A percentile compares a stretch with the other conserved stretches of the same genome.
Conservation (phyloP, 1,140 invertebrate genomes). For the Drosophila ficusphila region DNA sequence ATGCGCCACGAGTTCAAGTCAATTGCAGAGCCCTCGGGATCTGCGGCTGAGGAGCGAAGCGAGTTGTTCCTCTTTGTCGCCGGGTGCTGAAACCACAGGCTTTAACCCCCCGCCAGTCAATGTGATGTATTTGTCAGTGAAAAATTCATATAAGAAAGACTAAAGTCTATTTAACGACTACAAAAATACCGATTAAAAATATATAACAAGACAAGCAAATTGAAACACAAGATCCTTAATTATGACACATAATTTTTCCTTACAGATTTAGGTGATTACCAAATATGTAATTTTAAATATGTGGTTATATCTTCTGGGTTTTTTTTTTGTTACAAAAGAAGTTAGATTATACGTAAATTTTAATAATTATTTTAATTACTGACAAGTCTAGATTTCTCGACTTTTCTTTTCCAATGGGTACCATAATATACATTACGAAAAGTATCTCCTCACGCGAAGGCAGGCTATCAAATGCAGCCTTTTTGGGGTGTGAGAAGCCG, state of each 20-base stretch:
- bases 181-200: slow-evolving; percentile 2
- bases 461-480: slow-evolving; percentile 61
- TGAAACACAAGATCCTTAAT: neutral
- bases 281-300: too few species aligned
- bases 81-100: slow-evolving; percentile 54
- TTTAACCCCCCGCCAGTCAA: slow-evolving; percentile 33
- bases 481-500: neutral
- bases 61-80: slow-evolving; percentile 22
- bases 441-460: slow-evolving; percentile 31
- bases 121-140: slow-evolving; percentile 66
- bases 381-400: too few species aligned
- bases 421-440: slow-evolving; percentile 5
- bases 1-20: slow-evolving; percentile 77
- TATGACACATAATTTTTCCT: neutral
- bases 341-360: too few species aligned
- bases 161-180: neutral
- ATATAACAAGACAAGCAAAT: neutral
- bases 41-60: slow-evolving; percentile 26
- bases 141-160: slow-evolving; percentile 33
- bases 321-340: too few species aligned
- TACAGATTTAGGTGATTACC: too few species aligned
- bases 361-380: too few species aligned
- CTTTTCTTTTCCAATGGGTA: neutral
- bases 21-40: slow-evolving; percentile 69
- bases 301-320: too few species aligned